Percentiles rank a stretch among this genome's conserved stretches.
These are phyloP conservation scores for Lampris megalopsis DNA, from an alignment of 2,113 vertebrate genomes.

Conservation along the genomic window DNA sequence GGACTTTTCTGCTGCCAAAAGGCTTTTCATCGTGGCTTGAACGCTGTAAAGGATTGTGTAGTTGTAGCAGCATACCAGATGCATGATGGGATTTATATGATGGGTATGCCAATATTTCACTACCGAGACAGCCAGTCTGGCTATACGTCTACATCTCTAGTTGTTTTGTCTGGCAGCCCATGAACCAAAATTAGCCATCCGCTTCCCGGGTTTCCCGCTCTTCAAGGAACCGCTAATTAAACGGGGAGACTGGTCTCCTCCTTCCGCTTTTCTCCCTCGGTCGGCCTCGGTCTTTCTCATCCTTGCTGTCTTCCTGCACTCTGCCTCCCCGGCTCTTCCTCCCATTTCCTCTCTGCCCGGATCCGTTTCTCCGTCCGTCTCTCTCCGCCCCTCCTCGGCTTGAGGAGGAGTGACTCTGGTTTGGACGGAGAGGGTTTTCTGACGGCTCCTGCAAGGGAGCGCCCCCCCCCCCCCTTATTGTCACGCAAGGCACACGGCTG, in stretches of 20 bases:
- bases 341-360: background rate
- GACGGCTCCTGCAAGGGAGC: background rate
- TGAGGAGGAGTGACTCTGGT: background rate
- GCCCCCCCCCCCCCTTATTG: too few species aligned
- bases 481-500: too few species aligned
- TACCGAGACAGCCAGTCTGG: constrained; percentile 4
- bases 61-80: background rate
- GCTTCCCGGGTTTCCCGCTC: constrained; percentile 17
- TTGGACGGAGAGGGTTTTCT: background rate
- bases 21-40: too few species aligned
- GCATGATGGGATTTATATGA: background rate
- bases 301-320: background rate
- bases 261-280: background rate
- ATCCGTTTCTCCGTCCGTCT: background rate
- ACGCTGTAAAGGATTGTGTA: too few species aligned
- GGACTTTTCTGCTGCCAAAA: too few species aligned
- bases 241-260: constrained; percentile 7
- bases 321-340: background rate
- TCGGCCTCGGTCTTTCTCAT: background rate
- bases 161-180: constrained; percentile 8
- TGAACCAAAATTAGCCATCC: constrained; percentile 15
- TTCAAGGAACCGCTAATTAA: constrained; percentile 26
- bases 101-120: background rate
- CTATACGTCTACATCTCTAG: constrained; percentile 14
- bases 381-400: background rate